Evolutionary conservation across 2,888 invertebrate species (phyloP), one percentile per base, ranked within the genome.

Genomic region (Abscondita cerata): DNA sequence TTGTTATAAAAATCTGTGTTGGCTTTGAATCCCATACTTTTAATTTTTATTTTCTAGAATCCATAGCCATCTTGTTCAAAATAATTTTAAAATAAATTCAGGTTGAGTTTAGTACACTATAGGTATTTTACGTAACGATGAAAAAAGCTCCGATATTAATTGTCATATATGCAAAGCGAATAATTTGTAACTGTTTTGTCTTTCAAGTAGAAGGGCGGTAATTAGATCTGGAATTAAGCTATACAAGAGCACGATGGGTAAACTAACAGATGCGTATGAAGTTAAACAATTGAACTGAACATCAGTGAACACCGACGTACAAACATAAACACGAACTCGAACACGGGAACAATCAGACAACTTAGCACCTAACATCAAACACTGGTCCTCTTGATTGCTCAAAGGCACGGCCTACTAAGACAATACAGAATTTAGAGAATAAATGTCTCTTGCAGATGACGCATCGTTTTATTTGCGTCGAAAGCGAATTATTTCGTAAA

Each of bases 241-340:
- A 68, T 68, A 64, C 62, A 63, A 59, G 63, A 68, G 64, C 62
- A 67, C 65, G 67, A 67, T 64, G 58, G 69, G 69, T 62, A 64
- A 69, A 69, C 65, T 66, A 66, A 66, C 64, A 68, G 66, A 63
- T 62, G 64, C 64, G 61, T 64, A 66, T 72, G 70, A 74, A 75
- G 74, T 75, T 74, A 75, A 75, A 75, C 75, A 75, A 76, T 75
- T 73, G 73, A 74, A 74, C 70, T 73, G 75, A 73, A 75, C 75
- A 75, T 75, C 75, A 75, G 73, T 75, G 73, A 73, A 66, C 67
- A 60, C 64, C 70, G 67, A 70, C 70, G 71, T 72, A 72, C 74
- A 73, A 75, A 75, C 74, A 74, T 74, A 75, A 75, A 75, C 74
- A 75, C 67, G 70, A 71, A 73, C 64, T 62, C 53, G 67, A 64